A percentile compares a stretch with the other conserved stretches of the same genome.
phyloP scores from a whole-genome alignment of 2,113 vertebrate species.

The Ciconia maguari region DNA sequence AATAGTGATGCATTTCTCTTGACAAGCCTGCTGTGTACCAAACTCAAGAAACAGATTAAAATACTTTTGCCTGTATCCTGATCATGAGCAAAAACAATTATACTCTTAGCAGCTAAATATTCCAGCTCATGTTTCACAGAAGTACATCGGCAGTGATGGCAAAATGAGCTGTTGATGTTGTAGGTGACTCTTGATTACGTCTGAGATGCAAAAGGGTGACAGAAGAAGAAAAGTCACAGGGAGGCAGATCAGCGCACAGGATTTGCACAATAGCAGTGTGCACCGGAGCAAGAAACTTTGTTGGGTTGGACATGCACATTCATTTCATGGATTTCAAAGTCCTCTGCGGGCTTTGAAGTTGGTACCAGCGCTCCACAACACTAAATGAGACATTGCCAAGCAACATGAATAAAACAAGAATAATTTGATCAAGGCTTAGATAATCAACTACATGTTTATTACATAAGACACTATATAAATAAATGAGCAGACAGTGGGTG shows the following conservation, averaged over 20 bases:
- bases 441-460: constrained; percentile 26
- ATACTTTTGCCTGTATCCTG: background rate
- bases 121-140: background rate
- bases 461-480: constrained; percentile 1
- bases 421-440: constrained; percentile 25
- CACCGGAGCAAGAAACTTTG: background rate
- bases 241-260: background rate
- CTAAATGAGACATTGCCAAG: background rate
- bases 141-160: background rate
- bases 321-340: background rate
- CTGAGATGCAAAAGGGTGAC: background rate
- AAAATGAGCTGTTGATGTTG: background rate
- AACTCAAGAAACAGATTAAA: background rate
- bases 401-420: constrained; percentile 7
- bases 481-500: background rate
- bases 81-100: background rate
- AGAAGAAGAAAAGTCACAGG: background rate
- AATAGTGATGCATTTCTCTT: background rate
- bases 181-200: background rate
- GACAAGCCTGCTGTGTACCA: background rate
- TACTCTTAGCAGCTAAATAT: background rate
- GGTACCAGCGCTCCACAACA: background rate
- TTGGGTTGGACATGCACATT: background rate
- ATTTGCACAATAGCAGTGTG: background rate
- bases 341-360: constrained; percentile 5